These are phyloP conservation scores for Stegophylla sp. DNA, from an alignment of 2,888 invertebrate species.

Conservation along the genomic window DNA sequence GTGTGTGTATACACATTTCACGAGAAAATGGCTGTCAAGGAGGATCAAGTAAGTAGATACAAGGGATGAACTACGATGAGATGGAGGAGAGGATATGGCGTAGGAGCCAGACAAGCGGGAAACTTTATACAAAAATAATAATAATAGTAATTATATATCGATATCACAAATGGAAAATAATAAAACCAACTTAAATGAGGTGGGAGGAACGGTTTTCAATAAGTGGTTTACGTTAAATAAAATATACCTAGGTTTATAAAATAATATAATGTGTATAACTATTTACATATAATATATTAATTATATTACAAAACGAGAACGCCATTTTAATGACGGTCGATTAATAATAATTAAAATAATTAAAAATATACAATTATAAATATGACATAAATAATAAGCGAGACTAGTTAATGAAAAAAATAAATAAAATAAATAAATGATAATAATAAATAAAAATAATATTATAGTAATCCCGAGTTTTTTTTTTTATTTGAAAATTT, in stretches of 20 bases:
- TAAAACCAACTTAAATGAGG: conserved; percentile 9
- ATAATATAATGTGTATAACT: neutral
- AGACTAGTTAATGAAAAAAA: conserved; percentile 44
- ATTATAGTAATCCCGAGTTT: neutral
- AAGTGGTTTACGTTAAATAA: conserved; percentile 1
- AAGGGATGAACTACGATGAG: neutral
- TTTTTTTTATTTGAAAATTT: neutral
- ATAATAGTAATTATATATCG: conserved; percentile 3
- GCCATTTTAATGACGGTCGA: neutral
- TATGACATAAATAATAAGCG: conserved; percentile 26
- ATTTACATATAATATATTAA: neutral
- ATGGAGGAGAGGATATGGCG: neutral
- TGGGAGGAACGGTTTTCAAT: neutral
- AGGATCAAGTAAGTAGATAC: no score
- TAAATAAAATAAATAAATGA: neutral
- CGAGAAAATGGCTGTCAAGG: no score
- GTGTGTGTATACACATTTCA: no score
- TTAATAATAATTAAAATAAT: conserved; percentile 24
- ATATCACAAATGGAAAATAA: conserved; percentile 20
- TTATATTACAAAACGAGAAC: conserved; percentile 31
- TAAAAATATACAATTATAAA: conserved; percentile 19
- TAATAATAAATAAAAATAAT: no score
- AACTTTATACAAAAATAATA: neutral
- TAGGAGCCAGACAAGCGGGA: neutral
- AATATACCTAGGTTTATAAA: neutral